These are phyloP conservation scores for Drosophila parvula DNA, from an alignment of 1,140 invertebrate genomes.

Conservation along the genomic window DNA sequence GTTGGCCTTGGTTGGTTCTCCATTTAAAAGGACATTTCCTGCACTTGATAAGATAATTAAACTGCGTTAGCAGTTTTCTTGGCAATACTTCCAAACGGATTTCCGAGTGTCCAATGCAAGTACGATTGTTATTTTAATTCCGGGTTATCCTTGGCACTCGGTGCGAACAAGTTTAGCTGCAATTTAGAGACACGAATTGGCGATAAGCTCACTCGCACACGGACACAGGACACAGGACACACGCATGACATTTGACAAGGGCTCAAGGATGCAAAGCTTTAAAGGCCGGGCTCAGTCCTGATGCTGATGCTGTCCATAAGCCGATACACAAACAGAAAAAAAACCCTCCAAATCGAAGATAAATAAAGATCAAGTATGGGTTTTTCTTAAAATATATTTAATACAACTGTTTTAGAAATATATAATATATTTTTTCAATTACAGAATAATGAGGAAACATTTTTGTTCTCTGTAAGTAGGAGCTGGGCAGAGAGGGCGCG, in stretches of 20 bases:
- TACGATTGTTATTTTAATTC: conserved; percentile 34
- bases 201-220: conserved; percentile 36
- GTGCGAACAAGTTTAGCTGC: conserved; percentile 42
- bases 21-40: not conserved
- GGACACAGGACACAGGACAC: conserved; percentile 36
- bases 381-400: not conserved
- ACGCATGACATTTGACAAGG: conserved; percentile 78
- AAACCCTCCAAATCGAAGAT: not conserved
- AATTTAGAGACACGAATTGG: conserved; percentile 34
- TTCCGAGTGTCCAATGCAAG: conserved; percentile 2
- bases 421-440: not conserved
- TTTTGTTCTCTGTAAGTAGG: not conserved
- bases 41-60: conserved; percentile 15
- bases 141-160: conserved; percentile 5
- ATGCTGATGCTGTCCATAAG: conserved; percentile 19
- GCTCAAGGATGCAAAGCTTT: conserved; percentile 63
- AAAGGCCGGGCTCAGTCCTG: conserved; percentile 38
- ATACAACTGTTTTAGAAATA: not conserved
- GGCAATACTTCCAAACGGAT: not conserved
- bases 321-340: conserved; percentile 1
- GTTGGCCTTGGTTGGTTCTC: too few relatives aligned
- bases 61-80: conserved; percentile 7
- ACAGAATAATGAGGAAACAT: too few relatives aligned
- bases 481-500: conserved; percentile 5
- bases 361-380: not conserved